Evolutionary conservation across 2,888 invertebrate genomes (phyloP).

Genomic region (Drosophila algonquin): DNA sequence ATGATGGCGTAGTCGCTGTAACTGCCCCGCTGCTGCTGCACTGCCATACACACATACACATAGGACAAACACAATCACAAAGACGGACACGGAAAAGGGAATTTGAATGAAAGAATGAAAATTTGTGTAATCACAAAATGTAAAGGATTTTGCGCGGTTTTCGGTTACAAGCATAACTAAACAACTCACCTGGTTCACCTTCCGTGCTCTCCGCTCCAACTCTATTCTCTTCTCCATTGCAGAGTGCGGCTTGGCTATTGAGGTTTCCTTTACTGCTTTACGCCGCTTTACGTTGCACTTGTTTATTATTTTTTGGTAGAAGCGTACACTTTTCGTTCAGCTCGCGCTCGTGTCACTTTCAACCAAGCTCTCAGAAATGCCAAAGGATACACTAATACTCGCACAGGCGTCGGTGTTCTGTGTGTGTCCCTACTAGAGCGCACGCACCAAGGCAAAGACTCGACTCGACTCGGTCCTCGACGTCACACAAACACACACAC

Average conservation of each 20-base stretch:
- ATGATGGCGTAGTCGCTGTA: conserved; percentile 66
- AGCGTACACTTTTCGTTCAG: conserved; percentile 46
- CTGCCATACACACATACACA: conserved; percentile 26
- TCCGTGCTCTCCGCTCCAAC: conserved; percentile 96
- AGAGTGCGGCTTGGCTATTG: conserved; percentile 50
- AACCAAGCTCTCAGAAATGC: conserved; percentile 69
- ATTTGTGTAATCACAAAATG: conserved; percentile 47
- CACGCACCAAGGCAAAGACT: conserved; percentile 69
- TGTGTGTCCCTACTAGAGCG: conserved; percentile 71
- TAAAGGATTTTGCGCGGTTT: conserved; percentile 59
- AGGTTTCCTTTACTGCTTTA: conserved; percentile 35
- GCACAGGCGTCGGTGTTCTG: conserved; percentile 15
- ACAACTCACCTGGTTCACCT: conserved; percentile 92
- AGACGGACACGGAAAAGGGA: conserved; percentile 5
- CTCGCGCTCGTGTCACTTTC: conserved; percentile 31
- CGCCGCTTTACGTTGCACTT: conserved; percentile 50
- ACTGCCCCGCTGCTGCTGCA: conserved; percentile 25
- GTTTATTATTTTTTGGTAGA: conserved; percentile 56
- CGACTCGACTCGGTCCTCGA: conserved; percentile 47
- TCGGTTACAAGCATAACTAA: conserved; percentile 32
- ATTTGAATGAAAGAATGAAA: conserved; percentile 37
- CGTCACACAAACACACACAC: conserved; percentile 59
- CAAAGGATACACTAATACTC: conserved; percentile 67
- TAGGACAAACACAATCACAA: conserved; percentile 16
- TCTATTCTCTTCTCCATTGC: conserved; percentile 97